These are phyloP conservation scores for Neodontobutis hainanensis DNA, from an alignment of 2,113 vertebrate genomes.

Conservation along the genomic window DNA sequence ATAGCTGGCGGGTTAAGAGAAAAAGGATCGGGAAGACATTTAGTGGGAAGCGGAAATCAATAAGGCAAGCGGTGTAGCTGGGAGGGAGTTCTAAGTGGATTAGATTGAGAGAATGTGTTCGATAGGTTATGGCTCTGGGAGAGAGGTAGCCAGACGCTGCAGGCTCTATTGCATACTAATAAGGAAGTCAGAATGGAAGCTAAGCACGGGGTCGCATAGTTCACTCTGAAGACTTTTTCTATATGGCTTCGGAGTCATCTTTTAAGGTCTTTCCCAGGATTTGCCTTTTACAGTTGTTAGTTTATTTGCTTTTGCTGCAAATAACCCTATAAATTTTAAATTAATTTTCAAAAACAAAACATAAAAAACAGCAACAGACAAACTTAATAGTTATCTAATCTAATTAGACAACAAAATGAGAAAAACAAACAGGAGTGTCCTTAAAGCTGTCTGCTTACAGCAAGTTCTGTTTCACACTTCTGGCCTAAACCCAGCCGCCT, in stretches of 20 bases:
- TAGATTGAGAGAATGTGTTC: slow-evolving; percentile 83
- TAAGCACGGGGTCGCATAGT: slow-evolving; percentile 65
- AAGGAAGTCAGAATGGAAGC: slow-evolving; percentile 64
- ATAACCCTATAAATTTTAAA: slow-evolving; percentile 26
- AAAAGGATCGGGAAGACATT: slow-evolving; percentile 72
- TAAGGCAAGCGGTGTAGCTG: slow-evolving; percentile 78
- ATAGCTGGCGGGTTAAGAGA: slow-evolving; percentile 75
- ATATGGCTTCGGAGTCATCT: slow-evolving; percentile 43
- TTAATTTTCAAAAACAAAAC: slow-evolving; percentile 15
- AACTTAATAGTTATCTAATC: slow-evolving; percentile 26
- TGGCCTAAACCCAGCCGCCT: slow-evolving; percentile 64
- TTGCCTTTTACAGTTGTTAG: slow-evolving; percentile 28
- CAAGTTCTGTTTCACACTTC: slow-evolving; percentile 65
- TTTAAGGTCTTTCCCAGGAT: slow-evolving; percentile 49
- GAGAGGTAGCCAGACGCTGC: slow-evolving; percentile 75
- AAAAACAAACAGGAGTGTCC: slow-evolving; percentile 39
- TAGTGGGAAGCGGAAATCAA: slow-evolving; percentile 81
- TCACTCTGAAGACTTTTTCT: slow-evolving; percentile 66
- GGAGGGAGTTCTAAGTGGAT: slow-evolving; percentile 82
- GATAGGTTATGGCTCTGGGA: slow-evolving; percentile 82
- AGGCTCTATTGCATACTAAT: slow-evolving; percentile 79
- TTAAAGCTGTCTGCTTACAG: slow-evolving; percentile 46
- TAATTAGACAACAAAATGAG: slow-evolving; percentile 44
- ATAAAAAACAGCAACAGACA: neutral
- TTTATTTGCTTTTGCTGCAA: slow-evolving; percentile 18